phyloP scores from a whole-genome alignment of 2,797 vertebrate genomes.

The Acanthopagrus latus region DNA sequence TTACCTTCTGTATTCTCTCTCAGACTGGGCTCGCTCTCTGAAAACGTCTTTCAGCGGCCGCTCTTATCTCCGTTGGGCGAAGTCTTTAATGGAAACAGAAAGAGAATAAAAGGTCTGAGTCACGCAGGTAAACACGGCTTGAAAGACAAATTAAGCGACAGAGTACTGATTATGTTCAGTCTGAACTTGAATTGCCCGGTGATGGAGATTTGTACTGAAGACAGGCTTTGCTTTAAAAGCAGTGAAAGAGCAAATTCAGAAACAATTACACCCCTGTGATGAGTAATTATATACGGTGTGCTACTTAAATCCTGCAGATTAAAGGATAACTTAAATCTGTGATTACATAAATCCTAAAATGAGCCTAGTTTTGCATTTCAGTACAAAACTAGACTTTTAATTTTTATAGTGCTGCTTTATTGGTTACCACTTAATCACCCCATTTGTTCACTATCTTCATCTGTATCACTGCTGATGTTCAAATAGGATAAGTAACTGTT shows the following conservation, averaged over 20 bases:
- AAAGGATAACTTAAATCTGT: background rate
- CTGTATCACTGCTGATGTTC: background rate
- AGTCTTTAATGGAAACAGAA: background rate
- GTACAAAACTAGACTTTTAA: background rate
- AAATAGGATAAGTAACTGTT: background rate
- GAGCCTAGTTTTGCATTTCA: background rate
- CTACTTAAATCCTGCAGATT: slow-evolving; percentile 3
- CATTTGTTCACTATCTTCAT: background rate
- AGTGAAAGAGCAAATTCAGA: background rate
- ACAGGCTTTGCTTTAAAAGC: background rate
- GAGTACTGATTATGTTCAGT: background rate
- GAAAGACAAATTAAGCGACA: background rate
- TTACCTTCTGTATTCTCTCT: background rate
- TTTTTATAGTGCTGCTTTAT: background rate
- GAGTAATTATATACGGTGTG: background rate
- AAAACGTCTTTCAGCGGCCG: background rate
- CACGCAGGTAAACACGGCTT: background rate
- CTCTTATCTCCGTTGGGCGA: background rate
- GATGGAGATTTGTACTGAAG: background rate
- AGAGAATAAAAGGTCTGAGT: background rate
- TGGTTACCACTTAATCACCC: background rate
- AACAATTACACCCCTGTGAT: background rate
- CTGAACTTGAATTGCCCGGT: background rate
- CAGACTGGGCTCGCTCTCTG: background rate
- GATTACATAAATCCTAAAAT: background rate